Evolutionary conservation across 2,797 vertebrate species (phyloP), one percentile per base, ranked within the genome.

Genomic region (Nyctibius grandis): DNA sequence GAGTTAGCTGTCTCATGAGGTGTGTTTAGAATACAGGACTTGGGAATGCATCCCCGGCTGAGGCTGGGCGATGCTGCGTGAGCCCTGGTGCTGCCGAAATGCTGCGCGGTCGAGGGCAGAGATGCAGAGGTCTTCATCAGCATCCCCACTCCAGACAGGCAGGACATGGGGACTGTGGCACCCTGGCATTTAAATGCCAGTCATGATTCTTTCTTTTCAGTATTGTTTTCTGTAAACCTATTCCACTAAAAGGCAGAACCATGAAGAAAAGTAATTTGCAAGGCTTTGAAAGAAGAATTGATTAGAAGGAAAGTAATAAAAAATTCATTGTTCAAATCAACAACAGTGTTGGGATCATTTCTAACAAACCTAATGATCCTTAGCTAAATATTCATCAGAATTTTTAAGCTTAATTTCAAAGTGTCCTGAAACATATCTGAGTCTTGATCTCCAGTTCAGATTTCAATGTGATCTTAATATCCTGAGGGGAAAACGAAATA

Each of bases 41-140:
- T 4, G 1, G 23, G 5, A n/a, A 13, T 3, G 4, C 11, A 67
- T 36, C 22, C 10, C 23, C 1, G 20, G 9, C 51, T 9, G 7
- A 44, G 19, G 29, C 45, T 40, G 31, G 4, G 47, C 0, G 2
- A 50, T 36, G 47, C 20, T 36, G 29, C 1, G 1, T 15, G 15
- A 76, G 20, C 12, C 13, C 36, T 33, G 11, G 15, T 40, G n/a
- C 36, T 75, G 26, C 33, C 0, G 0, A 73, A 90, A 79, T 7
- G 3, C 6, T 2, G 1, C 0, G 0, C 0, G 0, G 33, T 1
- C 0, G 2, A 53, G 18, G 59, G 18, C 50, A n/a, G 26, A 53
- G 57, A 70, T 38, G 29, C 1, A 1, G 5, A 16, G 15, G 4
- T 44, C 23, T 70, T 36, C 21, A 15, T 48, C 28, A 61, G 23